Conservation (phyloP, 1,140 invertebrate species). For the Scylla paramamosain region DNA sequence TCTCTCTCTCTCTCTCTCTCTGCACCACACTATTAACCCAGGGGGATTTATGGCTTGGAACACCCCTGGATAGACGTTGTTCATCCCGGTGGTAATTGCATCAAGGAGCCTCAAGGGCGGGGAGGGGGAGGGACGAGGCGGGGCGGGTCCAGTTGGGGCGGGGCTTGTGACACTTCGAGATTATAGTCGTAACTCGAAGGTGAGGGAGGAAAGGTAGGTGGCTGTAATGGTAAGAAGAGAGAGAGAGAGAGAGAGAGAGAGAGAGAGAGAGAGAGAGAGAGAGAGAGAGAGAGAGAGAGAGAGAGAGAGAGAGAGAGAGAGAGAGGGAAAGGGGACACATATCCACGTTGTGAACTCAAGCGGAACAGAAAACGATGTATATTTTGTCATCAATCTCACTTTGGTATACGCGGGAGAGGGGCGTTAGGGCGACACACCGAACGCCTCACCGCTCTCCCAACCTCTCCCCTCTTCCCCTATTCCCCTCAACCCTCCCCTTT, state of each 20-base stretch:
- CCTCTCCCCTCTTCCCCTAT: not conserved
- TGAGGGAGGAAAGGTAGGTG: not conserved
- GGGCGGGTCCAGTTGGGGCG: not conserved
- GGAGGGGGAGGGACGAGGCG: not conserved
- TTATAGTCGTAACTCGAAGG: not conserved
- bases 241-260: no score
- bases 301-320: no score
- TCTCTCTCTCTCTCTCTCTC: no score
- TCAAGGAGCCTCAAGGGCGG: not conserved
- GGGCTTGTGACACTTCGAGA: not conserved
- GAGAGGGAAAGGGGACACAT: no score
- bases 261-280: no score
- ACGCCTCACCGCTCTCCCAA: not conserved
- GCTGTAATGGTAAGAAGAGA: not conserved
- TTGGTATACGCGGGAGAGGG: no score
- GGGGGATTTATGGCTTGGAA: not conserved
- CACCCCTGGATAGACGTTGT: not conserved
- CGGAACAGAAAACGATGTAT: no score
- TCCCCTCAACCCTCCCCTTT: not conserved
- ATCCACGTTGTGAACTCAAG: no score
- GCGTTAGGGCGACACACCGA: no score
- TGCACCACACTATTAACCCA: not conserved
- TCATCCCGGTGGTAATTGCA: slow-evolving; percentile 12
- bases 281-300: no score
- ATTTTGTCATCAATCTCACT: no score